A percentile compares a stretch with the other conserved stretches of the same genome.
Evolutionary conservation across 2,888 invertebrate species (phyloP).

Genomic region (Hydropsyche betteni): DNA sequence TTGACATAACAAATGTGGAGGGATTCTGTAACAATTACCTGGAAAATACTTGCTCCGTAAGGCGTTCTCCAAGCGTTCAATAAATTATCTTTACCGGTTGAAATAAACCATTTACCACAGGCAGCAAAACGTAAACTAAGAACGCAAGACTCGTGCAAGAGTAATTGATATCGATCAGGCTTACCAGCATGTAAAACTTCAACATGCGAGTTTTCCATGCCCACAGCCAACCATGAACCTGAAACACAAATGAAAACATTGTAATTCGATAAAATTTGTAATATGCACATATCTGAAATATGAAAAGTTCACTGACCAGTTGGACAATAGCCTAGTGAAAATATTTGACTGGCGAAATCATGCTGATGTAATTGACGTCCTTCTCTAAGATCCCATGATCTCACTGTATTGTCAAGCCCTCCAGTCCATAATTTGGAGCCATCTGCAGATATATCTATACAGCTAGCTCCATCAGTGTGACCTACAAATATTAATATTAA

Average conservation of each 20-base stretch:
- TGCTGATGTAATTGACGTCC: slow-evolving; percentile 94
- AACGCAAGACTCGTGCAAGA: slow-evolving; percentile 96
- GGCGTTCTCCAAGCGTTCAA: slow-evolving; percentile 98
- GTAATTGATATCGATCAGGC: slow-evolving; percentile 94
- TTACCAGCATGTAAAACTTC: slow-evolving; percentile 92
- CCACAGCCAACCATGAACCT: slow-evolving; percentile 96
- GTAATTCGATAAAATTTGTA: not conserved
- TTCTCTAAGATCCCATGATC: slow-evolving; percentile 95
- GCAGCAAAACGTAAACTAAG: slow-evolving; percentile 94
- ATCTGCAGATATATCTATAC: slow-evolving; percentile 95
- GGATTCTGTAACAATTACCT: slow-evolving; percentile 67
- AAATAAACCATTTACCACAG: slow-evolving; percentile 98
- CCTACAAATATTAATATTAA: slow-evolving; percentile 58
- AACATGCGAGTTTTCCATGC: slow-evolving; percentile 98
- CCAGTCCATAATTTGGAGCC: slow-evolving; percentile 92
- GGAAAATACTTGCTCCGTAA: slow-evolving; percentile 97
- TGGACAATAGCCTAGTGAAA: slow-evolving; percentile 90
- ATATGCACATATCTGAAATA: slow-evolving; percentile 8
- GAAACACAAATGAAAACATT: slow-evolving; percentile 42
- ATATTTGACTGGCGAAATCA: slow-evolving; percentile 92
- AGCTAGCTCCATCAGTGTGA: slow-evolving; percentile 97
- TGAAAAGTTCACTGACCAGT: slow-evolving; percentile 67
- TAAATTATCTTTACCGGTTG: slow-evolving; percentile 98
- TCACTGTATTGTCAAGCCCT: slow-evolving; percentile 94
- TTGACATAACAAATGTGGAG: no score